Evolutionary conservation across 2,113 vertebrate genomes (phyloP), one percentile per base, ranked within the genome.

Genomic region (Microcebus tavaratra): DNA sequence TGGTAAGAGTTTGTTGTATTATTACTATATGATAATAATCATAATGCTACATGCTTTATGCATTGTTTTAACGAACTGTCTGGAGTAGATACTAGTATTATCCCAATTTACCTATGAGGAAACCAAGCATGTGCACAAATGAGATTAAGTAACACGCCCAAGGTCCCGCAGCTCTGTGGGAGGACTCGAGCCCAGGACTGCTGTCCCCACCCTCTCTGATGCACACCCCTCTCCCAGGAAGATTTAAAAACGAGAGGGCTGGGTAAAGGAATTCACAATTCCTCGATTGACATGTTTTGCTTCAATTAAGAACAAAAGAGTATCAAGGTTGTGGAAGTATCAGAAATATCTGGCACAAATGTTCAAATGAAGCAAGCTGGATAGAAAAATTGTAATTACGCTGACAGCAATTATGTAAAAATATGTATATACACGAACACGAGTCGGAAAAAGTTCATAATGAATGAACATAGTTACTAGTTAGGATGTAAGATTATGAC

Each of bases 391-490:
- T 80, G 1, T 48, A 90, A 91, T 92, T 72, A 81, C 7, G 18
- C 21, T 6, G 17, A 53, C 2, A 59, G 53, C 36, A 81, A 92
- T 88, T 81, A 89, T 78, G 45, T 76, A 82, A 94, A 96, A 92
- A 68, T 68, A 81, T 29, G 4, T 83, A 42, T 53, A n/a, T 21
- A 81, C 6, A 1, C 55, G 65, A 83, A 92, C 6, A 80, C 65
- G 90, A 76, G 57, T 76, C 90, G 84, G 65, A 53, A 92, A 90
- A 92, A 72, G 80, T 65, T 92, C 68, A 70, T 25, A 92, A 83
- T 78, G 80, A 83, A 65, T 92, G 63, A 92, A 96, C 88, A 80
- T 31, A 90, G 63, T 79, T 82, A 95, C 75, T 75, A 90, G 80
- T 72, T 85, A 75, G 73, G 21, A 5, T 68, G 14, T 75, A 84